Base-by-base conservation (phyloP, 2,113 vertebrate genomes). In the Dolichotis patagonum region DNA sequence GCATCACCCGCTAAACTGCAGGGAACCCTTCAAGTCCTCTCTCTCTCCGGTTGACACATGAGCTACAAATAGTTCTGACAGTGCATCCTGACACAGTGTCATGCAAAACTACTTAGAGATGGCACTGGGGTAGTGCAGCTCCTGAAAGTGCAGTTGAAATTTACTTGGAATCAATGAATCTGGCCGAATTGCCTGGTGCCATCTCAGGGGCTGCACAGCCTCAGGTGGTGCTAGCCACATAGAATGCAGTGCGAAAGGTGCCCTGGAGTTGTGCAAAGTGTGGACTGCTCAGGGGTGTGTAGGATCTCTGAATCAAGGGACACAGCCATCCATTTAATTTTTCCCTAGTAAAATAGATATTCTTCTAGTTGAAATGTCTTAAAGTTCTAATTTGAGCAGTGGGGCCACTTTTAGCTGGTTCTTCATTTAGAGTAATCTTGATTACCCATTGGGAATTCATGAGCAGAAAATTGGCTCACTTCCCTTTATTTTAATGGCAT, bases 401-500 rank as follows among this genome's bases (percentile, higher is more conserved):
- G 38, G 62, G 71, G 41, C 26, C 20, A 24, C 30, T 91, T 94
- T 81, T 85, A 78, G 71, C 80, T 94, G 78, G 6, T 89, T 96
- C 71, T 94, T 96, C 30, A 38, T 92, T 85, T 94, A 82, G 26
- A 49, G 46, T 82, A 85, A 91, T 9, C 83, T 96, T 69, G 67
- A 73, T 95, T 86, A 62, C 73, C 90, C n/a, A 22, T 41, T 46
- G 20, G 41, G 85, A 93, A 73, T 82, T 67, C 14, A 14, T 13
- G 49, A 88, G n/a, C 41, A 94, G 93, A 89, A 95, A 93, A 69
- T n/a, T 86, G 65, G 71, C 73, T 92, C 19, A 77, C 83, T 65
- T 92, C n/a, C 77, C 71, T 78, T 89, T 88, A 85, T 75, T 73
- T 88, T 85, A 94, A 75, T 90, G 63, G 4, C 43, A 38, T 90